A percentile compares a stretch with the other conserved stretches of the same genome.
Evolutionary conservation across 2,797 vertebrate genomes (phyloP).

Genomic region (Poecilia gillii): DNA sequence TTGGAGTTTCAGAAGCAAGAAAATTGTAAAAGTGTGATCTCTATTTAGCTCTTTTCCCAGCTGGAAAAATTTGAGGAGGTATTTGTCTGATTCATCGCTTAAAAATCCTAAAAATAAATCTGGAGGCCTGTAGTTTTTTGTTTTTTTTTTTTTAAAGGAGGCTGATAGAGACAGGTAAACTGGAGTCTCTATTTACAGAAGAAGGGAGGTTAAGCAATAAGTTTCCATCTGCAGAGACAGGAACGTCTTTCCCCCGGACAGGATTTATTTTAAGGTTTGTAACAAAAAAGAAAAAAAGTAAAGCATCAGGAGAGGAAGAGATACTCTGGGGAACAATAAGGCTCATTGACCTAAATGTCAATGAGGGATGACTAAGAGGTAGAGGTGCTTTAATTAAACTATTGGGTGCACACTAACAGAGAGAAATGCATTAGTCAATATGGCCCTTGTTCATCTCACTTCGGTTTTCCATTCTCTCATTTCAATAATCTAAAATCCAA

Average conservation of each 20-base stretch:
- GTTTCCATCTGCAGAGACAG: constrained; percentile 21
- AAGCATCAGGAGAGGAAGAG: neutral
- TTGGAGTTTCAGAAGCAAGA: neutral
- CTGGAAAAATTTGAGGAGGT: neutral
- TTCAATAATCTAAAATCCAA: neutral
- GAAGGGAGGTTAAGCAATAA: constrained; percentile 31
- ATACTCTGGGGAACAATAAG: constrained; percentile 22
- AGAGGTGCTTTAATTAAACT: constrained; percentile 29
- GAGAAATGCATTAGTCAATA: constrained; percentile 3
- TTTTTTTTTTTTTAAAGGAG: constrained; percentile 14
- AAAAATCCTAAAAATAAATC: constrained; percentile 6
- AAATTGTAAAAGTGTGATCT: neutral
- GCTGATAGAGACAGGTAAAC: constrained; percentile 11
- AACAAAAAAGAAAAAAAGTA: constrained; percentile 27
- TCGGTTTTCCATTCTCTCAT: neutral
- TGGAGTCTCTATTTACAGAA: constrained; percentile 33
- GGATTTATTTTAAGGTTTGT: neutral
- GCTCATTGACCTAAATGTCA: constrained; percentile 52
- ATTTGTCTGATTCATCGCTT: neutral
- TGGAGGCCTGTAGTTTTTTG: neutral
- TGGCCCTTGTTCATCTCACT: neutral
- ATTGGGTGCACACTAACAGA: constrained; percentile 6
- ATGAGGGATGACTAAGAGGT: constrained; percentile 7
- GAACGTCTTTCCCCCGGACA: neutral
- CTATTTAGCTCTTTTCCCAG: neutral